Evolutionary conservation across 2,797 vertebrate species (phyloP).

Genomic region (Siniperca scherzeri): DNA sequence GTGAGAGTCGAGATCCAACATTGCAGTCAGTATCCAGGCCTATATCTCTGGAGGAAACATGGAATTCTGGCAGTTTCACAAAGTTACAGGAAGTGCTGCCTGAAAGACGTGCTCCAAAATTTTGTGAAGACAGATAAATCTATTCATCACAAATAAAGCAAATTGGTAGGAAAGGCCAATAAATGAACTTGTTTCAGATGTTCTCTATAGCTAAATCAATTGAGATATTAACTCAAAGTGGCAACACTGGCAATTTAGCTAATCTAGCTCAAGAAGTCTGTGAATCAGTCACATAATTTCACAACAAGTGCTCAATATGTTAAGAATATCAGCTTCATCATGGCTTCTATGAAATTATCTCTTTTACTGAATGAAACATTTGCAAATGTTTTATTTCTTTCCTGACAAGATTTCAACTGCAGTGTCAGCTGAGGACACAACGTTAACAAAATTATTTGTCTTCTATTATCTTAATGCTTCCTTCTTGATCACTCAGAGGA

Average conservation of each 20-base stretch:
- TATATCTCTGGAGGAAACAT: slow-evolving; percentile 46
- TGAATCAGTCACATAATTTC: slow-evolving; percentile 33
- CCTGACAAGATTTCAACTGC: background rate
- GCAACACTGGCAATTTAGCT: slow-evolving; percentile 38
- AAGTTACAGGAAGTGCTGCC: slow-evolving; percentile 39
- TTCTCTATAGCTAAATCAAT: slow-evolving; percentile 39
- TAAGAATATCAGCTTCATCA: slow-evolving; percentile 22
- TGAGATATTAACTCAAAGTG: slow-evolving; percentile 43
- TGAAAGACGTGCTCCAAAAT: background rate
- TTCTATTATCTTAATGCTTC: background rate
- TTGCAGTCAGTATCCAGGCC: slow-evolving; percentile 37
- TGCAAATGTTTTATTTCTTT: background rate
- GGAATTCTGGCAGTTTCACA: slow-evolving; percentile 41
- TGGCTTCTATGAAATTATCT: slow-evolving; percentile 12
- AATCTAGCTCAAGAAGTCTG: slow-evolving; percentile 36
- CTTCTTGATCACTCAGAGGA: slow-evolving; percentile 4
- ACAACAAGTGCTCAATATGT: slow-evolving; percentile 26
- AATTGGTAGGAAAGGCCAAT: slow-evolving; percentile 13
- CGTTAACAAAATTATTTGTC: background rate
- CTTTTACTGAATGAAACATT: slow-evolving; percentile 10
- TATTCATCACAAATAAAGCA: slow-evolving; percentile 28
- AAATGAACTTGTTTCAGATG: slow-evolving; percentile 16
- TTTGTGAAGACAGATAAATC: background rate
- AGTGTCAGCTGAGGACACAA: background rate
- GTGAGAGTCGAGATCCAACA: slow-evolving; percentile 54